Base-by-base conservation (phyloP, 2,888 invertebrate species). In the Ochropleura leucogaster region DNA sequence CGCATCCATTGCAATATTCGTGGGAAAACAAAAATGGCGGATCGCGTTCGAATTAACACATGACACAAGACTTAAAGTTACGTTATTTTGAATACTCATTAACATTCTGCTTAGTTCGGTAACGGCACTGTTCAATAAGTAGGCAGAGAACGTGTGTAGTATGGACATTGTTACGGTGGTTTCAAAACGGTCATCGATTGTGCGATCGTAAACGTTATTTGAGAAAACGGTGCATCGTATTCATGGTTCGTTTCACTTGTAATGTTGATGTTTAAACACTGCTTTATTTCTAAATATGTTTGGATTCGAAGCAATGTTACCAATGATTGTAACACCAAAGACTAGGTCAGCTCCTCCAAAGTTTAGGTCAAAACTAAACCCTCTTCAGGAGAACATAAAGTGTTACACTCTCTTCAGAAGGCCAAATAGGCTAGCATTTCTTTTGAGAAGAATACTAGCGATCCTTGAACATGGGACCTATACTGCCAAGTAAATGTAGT, bases 51-150 rank as follows among this genome's bases (percentile, higher is more conserved):
- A 69, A 83, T 87, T 80, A 70, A 72, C 82, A 77, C 74, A 77
- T 74, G 67, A 70, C 76, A 74, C 30, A 60, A 73, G 46, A 67
- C 70, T 49, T 53, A 70, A 79, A 44, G 79, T 79, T 78, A 80
- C 71, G 67, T 69, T 80, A 72, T 87, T 88, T 83, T 82, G 84
- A 88, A 86, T 87, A 82, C 78, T 85, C 84, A 87, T 87, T 86
- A 82, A 72, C 62, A 89, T 90, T 88, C 87, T 84, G 81, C 74
- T 72, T 82, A 75, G 82, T 84, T 85, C 72, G 42, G 74, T 86
- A 89, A 90, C 87, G 89, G 89, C 77, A 80, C 76, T 80, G 74
- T 72, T 82, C 78, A 75, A 87, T 89, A 87, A 83, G 84, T 86
- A 87, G 66, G 80, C 83, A 68, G 72, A 83, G 49, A 82, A 70